Evolutionary conservation across 2,888 invertebrate species (phyloP), one percentile per base, ranked within the genome.

Genomic region (Limnephilus marmoratus): DNA sequence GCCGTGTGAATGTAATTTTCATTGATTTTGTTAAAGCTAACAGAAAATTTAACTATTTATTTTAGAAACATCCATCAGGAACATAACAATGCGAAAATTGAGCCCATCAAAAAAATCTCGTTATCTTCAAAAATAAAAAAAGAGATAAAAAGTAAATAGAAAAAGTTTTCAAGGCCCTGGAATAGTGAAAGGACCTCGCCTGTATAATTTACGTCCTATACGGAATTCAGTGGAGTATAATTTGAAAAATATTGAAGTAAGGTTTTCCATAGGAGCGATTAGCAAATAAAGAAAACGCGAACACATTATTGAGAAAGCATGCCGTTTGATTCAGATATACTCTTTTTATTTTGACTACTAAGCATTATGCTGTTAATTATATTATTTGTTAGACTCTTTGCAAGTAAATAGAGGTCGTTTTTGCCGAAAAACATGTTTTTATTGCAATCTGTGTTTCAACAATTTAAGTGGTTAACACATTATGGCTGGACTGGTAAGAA

Each of bases 161-260:
- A 68, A 88, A 31, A 80, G 88, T 88, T 88, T 80, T 31, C 53
- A 18, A 80, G 24, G 81, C 37, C 31, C 37, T 80, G 88, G 12
- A 34, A 31, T 89, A 45, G 31, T n/a, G 11, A 37, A 80, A 89
- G 88, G 80, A 89, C 88, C 81, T 81, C 88, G 88, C 80, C 88
- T 80, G 88, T 89, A 89, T 80, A 37, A 80, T 89, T 68, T 88
- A 88, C 31, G 82, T 83, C 81, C 88, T 89, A 89, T 45, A 68
- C 34, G 41, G n/a, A 89, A 80, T 31, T 34, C 85, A 53, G 90
- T 41, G 68, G 90, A 53, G 90, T 90, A 88, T 93, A 93, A 93
- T 93, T 93, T 93, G 90, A 90, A 93, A 92, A 93, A 90, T 91
- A 93, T 92, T 91, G 92, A 87, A 85, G 91, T 91, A 85, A 92